Evolutionary conservation across 2,888 invertebrate genomes (phyloP), one percentile per base, ranked within the genome.

Genomic region (Trachelus iudaicus): DNA sequence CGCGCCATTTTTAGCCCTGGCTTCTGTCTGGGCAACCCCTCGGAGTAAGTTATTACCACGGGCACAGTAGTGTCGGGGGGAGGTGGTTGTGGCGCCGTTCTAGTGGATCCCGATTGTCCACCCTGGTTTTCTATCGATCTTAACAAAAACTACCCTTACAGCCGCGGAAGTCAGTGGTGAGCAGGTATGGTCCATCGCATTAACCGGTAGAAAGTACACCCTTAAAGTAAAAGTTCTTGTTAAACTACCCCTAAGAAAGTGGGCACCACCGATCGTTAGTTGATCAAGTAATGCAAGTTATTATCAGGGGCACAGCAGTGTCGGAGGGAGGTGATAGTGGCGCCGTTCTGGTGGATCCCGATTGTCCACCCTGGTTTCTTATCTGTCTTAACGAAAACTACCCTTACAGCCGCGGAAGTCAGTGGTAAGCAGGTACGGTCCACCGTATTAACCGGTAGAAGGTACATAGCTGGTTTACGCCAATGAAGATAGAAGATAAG

Each of bases 1-100:
- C 79, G 77, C 69, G 69, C 75, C 77, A 75, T 77, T 79, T 83
- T 83, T 80, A 83, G 79, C 79, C n/a, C 76, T 73, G 76, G 69
- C 56, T 79, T 79, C 73, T 79, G 77, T 79, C 73, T 34, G 71
- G 56, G 31, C 56, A 75, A 79, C 74, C 76, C 74, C 40, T 56
- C 34, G 11, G 31, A 71, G 71, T 71, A 71, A 71, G 71, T 71
- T 71, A 71, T 71, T 71, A 71, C 71, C 71, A 56, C 56, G 56
- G 56, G 56, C 23, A 9, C 2, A 23, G 71, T 71, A 71, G 71
- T 13, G 71, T 31, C 13, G 71, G 33, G 71, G 31, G 71, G 69
- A 0, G 6, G 13, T 11, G 31, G 71, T 13, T 0, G 71, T 30
- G 33, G 71, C 71, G 71, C 0, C 31, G 31, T 31, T 71, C 33